These are phyloP conservation scores for Otolemur crassicaudatus DNA, from an alignment of 2,797 vertebrate species.

Conservation along the genomic window DNA sequence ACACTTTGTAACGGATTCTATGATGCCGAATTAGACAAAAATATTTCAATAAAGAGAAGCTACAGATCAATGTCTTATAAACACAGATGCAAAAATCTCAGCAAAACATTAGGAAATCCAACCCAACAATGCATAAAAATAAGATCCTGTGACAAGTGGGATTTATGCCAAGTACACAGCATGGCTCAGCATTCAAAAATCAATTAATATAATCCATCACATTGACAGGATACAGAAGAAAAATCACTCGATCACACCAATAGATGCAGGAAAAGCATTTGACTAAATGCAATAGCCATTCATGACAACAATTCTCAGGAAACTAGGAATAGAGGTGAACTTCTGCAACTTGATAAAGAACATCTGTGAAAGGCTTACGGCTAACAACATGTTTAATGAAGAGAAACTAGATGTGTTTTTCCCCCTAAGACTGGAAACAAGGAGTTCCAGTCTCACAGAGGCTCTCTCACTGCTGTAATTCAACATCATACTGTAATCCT, in stretches of 20 bases:
- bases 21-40: background rate
- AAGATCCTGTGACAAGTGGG: background rate
- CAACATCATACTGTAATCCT: background rate
- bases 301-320: background rate
- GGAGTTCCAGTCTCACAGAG: background rate
- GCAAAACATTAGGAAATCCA: background rate
- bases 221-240: background rate
- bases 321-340: background rate
- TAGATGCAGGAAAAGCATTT: background rate
- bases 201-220: background rate
- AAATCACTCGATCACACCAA: background rate
- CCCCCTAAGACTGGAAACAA: background rate
- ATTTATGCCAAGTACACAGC: background rate
- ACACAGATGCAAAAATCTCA: background rate
- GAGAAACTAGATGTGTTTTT: no score
- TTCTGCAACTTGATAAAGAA: background rate
- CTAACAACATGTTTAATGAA: background rate
- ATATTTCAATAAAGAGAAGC: background rate
- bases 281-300: background rate
- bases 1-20: background rate
- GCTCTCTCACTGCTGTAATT: background rate
- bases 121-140: background rate
- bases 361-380: background rate
- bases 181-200: background rate
- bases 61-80: background rate